These are phyloP conservation scores for Pecten maximus DNA, from an alignment of 2,888 invertebrate species.

Conservation along the genomic window DNA sequence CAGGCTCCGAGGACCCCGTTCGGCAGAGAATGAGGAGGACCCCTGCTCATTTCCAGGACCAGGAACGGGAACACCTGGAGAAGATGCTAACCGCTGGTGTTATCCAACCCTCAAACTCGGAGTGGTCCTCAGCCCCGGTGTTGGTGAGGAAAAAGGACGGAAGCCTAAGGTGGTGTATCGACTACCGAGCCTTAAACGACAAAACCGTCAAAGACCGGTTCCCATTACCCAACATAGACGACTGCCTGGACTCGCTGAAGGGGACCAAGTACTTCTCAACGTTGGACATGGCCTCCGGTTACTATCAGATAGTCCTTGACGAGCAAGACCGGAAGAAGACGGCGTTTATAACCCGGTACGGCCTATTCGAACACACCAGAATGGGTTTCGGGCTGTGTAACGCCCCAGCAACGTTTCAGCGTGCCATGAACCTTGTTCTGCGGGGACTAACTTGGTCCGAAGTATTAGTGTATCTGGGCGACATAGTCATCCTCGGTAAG, in stretches of 20 bases:
- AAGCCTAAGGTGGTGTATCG: not conserved
- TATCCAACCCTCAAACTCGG: not conserved
- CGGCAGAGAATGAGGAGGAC: not conserved
- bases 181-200: not conserved
- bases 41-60: not conserved
- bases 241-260: conserved; percentile 45
- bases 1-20: not conserved
- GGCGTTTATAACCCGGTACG: conserved; percentile 46
- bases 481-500: conserved; percentile 45
- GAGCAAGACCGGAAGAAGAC: conserved; percentile 48
- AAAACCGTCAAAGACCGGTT: conserved; percentile 38
- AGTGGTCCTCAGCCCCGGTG: not conserved
- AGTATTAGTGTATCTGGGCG: conserved; percentile 44
- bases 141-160: conserved; percentile 38
- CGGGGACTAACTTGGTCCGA: conserved; percentile 45
- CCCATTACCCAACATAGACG: conserved; percentile 41
- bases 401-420: conserved; percentile 51
- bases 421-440: conserved; percentile 50
- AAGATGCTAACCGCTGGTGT: not conserved
- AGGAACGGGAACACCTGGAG: too few species aligned
- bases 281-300: conserved; percentile 44
- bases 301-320: conserved; percentile 43
- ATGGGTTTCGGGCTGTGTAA: conserved; percentile 51
- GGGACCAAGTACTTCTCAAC: conserved; percentile 39
- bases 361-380: conserved; percentile 41